phyloP scores from a whole-genome alignment of 2,113 vertebrate species.

The Gulo gulo region DNA sequence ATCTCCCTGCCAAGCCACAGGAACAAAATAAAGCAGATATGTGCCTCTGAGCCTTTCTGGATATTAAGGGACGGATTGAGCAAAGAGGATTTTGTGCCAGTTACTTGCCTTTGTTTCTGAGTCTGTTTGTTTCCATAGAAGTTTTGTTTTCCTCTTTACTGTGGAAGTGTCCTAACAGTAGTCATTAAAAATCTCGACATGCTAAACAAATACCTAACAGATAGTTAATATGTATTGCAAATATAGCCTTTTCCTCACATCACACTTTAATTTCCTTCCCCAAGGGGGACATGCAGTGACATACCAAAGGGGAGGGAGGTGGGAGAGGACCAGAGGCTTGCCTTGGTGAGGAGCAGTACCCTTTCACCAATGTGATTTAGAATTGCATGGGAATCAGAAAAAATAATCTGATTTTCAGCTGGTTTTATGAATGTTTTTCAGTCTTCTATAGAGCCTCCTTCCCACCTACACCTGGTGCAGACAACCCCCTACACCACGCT shows the following conservation, averaged over 20 bases:
- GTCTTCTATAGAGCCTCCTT: background rate
- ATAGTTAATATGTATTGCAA: background rate
- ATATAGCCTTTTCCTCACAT: background rate
- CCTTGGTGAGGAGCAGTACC: background rate
- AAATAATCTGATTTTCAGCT: background rate
- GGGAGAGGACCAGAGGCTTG: background rate
- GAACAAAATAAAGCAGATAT: background rate
- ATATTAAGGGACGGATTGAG: background rate
- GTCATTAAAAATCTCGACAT: background rate
- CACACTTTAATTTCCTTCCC: background rate
- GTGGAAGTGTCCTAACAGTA: background rate
- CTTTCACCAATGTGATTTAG: background rate
- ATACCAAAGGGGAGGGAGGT: background rate
- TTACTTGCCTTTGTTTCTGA: constrained; percentile 44
- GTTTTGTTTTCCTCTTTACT: background rate
- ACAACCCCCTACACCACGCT: background rate
- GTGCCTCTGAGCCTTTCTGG: background rate
- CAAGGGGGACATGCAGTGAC: background rate
- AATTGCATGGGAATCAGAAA: background rate
- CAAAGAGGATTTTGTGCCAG: background rate
- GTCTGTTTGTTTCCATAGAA: background rate
- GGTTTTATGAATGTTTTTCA: constrained; percentile 20
- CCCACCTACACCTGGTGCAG: background rate
- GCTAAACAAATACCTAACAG: background rate
- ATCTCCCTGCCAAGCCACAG: background rate